A percentile compares a stretch with the other conserved stretches of the same genome.
Evolutionary conservation across 2,113 vertebrate genomes (phyloP).

Genomic region (Penelope pileata): DNA sequence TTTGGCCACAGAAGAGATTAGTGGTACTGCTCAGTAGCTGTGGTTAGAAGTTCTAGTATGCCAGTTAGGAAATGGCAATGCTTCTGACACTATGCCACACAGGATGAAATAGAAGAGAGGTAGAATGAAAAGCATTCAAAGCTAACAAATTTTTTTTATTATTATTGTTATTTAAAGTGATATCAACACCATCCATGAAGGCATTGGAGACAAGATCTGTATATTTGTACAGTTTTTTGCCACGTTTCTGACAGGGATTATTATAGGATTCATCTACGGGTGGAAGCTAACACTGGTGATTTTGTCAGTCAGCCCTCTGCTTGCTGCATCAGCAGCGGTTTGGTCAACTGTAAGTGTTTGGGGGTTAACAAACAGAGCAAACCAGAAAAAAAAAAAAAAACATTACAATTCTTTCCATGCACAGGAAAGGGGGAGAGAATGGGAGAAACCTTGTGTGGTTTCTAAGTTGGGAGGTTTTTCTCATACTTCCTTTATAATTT

Average conservation of each 20-base stretch:
- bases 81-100: not conserved
- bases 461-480: not conserved
- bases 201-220: constrained; percentile 79
- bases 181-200: constrained; percentile 79
- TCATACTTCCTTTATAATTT: not conserved
- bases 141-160: constrained; percentile 6
- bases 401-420: not conserved
- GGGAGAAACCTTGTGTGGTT: not conserved
- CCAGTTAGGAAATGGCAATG: not conserved
- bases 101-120: not conserved
- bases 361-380: not conserved
- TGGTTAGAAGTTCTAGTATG: not conserved
- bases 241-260: constrained; percentile 72
- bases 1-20: not conserved
- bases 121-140: not conserved
- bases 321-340: constrained; percentile 69
- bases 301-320: constrained; percentile 76
- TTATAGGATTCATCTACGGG: constrained; percentile 77
- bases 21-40: not conserved
- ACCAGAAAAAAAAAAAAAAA: not conserved
- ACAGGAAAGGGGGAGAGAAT: not conserved
- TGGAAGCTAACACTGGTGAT: constrained; percentile 84
- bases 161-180: constrained; percentile 69
- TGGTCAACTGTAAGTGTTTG: constrained; percentile 75
- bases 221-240: constrained; percentile 74